Evolutionary conservation across 2,797 vertebrate species (phyloP).

Genomic region (Betta splendens): DNA sequence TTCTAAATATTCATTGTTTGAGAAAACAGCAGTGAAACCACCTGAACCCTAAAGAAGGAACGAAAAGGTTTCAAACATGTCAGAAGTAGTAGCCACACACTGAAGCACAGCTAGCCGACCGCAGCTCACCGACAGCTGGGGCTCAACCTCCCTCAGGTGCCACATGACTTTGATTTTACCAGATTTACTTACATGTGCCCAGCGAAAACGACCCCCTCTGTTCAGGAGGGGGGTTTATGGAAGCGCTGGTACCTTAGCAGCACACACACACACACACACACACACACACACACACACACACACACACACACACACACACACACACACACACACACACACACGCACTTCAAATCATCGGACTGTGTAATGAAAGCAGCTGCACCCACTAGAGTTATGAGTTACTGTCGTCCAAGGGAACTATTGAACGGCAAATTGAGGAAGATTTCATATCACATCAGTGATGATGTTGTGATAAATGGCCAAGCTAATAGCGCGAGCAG

Average conservation of each 20-base stretch:
- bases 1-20: too few species aligned
- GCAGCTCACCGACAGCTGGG: constrained; percentile 51
- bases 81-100: too few species aligned
- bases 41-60: too few species aligned
- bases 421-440: constrained; percentile 49
- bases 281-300: too few species aligned
- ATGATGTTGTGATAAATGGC: constrained; percentile 52
- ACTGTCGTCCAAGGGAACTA: constrained; percentile 34
- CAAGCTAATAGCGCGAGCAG: constrained; percentile 68
- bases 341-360: constrained; percentile 17
- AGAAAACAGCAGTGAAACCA: too few species aligned
- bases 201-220: constrained; percentile 57
- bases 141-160: constrained; percentile 70
- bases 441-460: constrained; percentile 55
- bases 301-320: neutral
- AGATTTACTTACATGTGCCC: constrained; percentile 57
- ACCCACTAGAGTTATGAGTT: constrained; percentile 53
- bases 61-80: too few species aligned
- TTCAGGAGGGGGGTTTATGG: constrained; percentile 64
- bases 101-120: constrained; percentile 55
- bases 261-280: constrained; percentile 35
- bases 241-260: constrained; percentile 56
- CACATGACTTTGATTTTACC: constrained; percentile 62
- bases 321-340: too few species aligned
- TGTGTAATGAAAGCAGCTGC: constrained; percentile 58